These are phyloP conservation scores for Crenichthys baileyi DNA, from an alignment of 2,797 vertebrate genomes.

Conservation along the genomic window DNA sequence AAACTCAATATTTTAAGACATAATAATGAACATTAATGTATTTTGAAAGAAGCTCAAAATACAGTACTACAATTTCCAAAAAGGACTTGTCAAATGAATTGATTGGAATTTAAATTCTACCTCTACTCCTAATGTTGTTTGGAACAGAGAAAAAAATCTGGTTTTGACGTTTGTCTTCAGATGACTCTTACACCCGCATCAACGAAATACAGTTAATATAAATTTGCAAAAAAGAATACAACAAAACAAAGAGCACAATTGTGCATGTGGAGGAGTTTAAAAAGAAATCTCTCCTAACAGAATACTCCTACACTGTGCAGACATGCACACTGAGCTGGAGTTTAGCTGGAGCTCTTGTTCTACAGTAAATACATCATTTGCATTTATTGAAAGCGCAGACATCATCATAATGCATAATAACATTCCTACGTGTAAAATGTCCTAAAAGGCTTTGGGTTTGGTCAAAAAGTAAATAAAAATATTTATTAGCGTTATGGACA, in stretches of 20 bases:
- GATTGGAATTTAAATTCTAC: not conserved
- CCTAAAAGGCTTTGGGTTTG: not conserved
- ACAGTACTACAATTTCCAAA: not conserved
- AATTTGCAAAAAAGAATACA: constrained; percentile 53
- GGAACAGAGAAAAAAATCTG: not conserved
- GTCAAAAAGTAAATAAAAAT: not conserved
- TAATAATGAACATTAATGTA: not conserved
- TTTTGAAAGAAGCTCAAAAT: not conserved
- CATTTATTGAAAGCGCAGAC: constrained; percentile 32
- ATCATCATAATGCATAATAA: constrained; percentile 11
- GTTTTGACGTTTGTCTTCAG: constrained; percentile 37
- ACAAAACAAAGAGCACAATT: constrained; percentile 65
- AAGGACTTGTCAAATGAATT: not conserved
- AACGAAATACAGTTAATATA: constrained; percentile 41
- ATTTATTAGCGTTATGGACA: not conserved
- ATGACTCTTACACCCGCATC: constrained; percentile 37
- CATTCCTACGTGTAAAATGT: constrained; percentile 8
- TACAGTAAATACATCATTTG: constrained; percentile 16
- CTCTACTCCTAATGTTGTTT: not conserved
- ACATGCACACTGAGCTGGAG: constrained; percentile 51
- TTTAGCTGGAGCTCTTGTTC: constrained; percentile 49
- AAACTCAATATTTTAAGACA: not conserved
- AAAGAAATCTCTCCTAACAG: constrained; percentile 67
- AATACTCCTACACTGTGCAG: constrained; percentile 75
- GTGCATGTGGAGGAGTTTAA: constrained; percentile 76